A percentile compares a stretch with the other conserved stretches of the same genome.
Conservation (phyloP, 2,888 invertebrate species). For the Thumatha senex region DNA sequence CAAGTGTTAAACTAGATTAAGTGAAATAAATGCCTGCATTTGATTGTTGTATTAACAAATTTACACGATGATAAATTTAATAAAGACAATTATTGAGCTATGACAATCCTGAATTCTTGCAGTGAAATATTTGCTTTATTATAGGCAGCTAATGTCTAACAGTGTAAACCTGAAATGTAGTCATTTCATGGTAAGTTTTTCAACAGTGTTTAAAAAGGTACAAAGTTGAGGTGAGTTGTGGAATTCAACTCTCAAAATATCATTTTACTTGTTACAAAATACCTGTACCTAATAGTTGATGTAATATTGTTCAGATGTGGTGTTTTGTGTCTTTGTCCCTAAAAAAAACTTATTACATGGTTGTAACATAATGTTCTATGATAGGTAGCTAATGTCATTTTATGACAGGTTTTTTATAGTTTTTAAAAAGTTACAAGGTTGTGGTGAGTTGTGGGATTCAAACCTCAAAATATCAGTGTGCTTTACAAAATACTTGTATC, state of each 20-base stretch:
- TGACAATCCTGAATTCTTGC: background rate
- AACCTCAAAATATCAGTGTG: background rate
- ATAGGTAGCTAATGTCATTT: no score
- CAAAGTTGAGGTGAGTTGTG: background rate
- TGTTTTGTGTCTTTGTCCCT: no score
- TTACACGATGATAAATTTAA: slow-evolving; percentile 1
- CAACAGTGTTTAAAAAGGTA: no score
- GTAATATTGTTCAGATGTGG: no score
- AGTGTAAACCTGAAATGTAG: no score
- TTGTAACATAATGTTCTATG: no score
- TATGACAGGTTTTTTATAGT: no score
- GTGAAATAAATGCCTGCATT: slow-evolving; percentile 23
- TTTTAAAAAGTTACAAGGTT: background rate
- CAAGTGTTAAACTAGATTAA: slow-evolving; percentile 13
- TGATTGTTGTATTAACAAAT: slow-evolving; percentile 5
- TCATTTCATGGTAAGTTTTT: no score
- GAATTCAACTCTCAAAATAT: background rate
- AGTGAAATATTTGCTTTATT: background rate
- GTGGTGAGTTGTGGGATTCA: background rate
- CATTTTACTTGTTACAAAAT: background rate
- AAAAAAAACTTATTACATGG: no score
- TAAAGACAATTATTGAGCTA: background rate
- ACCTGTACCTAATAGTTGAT: no score
- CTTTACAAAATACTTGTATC: background rate
- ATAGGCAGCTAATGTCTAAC: no score